Conservation (phyloP, 2,797 vertebrate species). For the Coccyzus lansbergi region DNA sequence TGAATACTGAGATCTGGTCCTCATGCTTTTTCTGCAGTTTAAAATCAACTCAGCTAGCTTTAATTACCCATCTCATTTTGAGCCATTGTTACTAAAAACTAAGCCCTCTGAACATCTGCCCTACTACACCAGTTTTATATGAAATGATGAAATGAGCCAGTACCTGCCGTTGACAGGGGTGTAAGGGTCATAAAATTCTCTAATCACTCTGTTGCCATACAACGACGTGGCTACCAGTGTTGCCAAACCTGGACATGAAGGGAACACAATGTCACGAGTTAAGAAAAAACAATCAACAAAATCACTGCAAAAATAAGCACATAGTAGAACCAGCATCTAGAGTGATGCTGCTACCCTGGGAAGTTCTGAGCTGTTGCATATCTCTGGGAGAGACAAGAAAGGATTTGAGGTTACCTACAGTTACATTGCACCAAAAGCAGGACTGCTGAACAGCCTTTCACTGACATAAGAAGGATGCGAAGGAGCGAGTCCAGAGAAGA, state of each 20-base stretch:
- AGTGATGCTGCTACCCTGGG: not conserved
- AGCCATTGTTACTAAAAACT: not conserved
- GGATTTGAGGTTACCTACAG: not conserved
- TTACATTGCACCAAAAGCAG: not conserved
- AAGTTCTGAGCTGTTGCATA: not conserved
- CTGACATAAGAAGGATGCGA: too few species aligned
- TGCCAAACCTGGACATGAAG: constrained; percentile 71
- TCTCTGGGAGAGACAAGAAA: not conserved
- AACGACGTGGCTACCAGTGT: constrained; percentile 79
- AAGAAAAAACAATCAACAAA: not conserved
- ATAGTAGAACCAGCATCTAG: not conserved
- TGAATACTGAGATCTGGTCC: not conserved
- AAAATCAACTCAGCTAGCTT: not conserved
- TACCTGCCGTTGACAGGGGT: constrained; percentile 83
- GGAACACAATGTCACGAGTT: not conserved
- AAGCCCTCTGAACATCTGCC: not conserved
- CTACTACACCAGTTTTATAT: not conserved
- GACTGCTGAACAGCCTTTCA: not conserved
- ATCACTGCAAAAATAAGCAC: not conserved
- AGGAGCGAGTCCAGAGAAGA: too few species aligned
- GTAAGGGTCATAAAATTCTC: constrained; percentile 78
- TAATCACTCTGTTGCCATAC: constrained; percentile 80
- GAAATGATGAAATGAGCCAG: not conserved
- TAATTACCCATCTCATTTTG: not conserved
- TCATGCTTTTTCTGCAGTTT: not conserved